Conservation (phyloP, 2,113 vertebrate species). For the Eubucco bourcierii region DNA sequence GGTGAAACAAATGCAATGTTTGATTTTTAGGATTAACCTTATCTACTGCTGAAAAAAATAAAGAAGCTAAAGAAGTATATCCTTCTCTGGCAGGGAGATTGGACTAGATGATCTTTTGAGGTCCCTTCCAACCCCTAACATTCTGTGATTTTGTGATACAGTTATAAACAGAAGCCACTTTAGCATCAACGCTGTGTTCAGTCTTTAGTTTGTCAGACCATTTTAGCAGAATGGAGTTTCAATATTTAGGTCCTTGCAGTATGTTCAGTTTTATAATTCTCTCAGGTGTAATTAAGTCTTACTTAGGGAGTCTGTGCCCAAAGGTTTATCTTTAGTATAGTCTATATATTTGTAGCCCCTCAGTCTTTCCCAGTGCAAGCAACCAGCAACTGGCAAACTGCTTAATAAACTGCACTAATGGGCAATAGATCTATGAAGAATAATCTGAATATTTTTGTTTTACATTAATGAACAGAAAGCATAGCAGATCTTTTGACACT, state of each 20-base stretch:
- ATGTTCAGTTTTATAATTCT: neutral
- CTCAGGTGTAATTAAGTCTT: neutral
- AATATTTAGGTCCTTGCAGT: neutral
- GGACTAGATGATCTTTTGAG: too few relatives aligned
- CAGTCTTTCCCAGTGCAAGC: neutral
- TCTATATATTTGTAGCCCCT: neutral
- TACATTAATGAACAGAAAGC: neutral
- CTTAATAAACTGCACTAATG: neutral
- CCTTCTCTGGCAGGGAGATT: too few relatives aligned
- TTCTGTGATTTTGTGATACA: neutral
- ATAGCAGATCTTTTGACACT: neutral
- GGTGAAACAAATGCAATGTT: conserved; percentile 15
- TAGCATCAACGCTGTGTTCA: neutral
- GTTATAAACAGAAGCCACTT: neutral
- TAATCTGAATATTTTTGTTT: neutral
- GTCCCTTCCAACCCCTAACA: too few relatives aligned
- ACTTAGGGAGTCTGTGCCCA: neutral
- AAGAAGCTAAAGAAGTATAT: neutral
- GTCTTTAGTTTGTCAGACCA: neutral
- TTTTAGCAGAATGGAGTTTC: neutral
- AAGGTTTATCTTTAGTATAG: neutral
- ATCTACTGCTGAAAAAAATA: neutral
- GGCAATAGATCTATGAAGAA: neutral
- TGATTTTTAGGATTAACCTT: conserved; percentile 19
- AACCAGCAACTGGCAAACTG: neutral